Conservation (phyloP, 2,113 vertebrate species). For the Anolis carolinensis region DNA sequence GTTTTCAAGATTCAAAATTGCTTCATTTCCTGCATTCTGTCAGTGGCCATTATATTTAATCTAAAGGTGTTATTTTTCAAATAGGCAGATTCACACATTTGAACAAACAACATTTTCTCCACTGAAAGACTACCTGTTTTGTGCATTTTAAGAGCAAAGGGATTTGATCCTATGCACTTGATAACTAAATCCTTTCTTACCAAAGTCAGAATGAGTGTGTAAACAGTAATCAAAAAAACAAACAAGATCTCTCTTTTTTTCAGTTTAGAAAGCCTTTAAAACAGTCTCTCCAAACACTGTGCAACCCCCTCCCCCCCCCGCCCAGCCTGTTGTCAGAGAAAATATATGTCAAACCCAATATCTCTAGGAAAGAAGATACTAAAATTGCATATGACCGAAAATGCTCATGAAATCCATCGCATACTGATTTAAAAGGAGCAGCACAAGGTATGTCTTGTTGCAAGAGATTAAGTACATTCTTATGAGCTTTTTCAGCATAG, state of each 20-base stretch:
- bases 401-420: not conserved
- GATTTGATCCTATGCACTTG: not conserved
- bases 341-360: slow-evolving; percentile 1
- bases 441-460: not conserved
- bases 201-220: not conserved
- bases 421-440: not conserved
- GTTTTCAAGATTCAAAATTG: not conserved
- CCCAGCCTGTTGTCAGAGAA: slow-evolving; percentile 14
- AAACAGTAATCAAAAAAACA: not conserved
- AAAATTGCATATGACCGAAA: not conserved
- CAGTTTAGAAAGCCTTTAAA: not conserved
- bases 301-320: not conserved
- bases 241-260: not conserved
- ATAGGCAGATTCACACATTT: not conserved
- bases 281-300: not conserved
- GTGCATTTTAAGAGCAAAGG: slow-evolving; percentile 29
- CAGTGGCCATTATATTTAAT: slow-evolving; percentile 2
- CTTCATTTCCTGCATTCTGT: not conserved
- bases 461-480: slow-evolving; percentile 24
- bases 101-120: not conserved
- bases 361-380: slow-evolving; percentile 13
- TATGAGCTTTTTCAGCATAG: slow-evolving; percentile 3
- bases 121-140: slow-evolving; percentile 9
- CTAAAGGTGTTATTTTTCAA: slow-evolving; percentile 1
- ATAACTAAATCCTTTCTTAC: slow-evolving; percentile 6